Base-by-base conservation (phyloP, 1,140 invertebrate genomes). In the Daktulosphaira vitifoliae region DNA sequence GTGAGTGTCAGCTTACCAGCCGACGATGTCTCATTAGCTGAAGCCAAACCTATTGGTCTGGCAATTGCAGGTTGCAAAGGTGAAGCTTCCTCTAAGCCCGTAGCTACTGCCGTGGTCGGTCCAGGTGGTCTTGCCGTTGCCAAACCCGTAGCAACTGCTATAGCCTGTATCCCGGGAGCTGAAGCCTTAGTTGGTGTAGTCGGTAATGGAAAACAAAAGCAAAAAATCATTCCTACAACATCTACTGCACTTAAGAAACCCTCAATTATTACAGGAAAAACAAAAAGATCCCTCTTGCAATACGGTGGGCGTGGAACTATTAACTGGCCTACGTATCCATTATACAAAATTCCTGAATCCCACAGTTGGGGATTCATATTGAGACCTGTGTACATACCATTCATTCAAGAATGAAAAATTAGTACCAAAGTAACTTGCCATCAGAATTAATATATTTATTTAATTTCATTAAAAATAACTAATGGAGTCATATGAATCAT, bases 41-140 rank as follows among this genome's bases (percentile, higher is more conserved):
- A 87, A 73, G 84, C 84, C 2, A 85, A 84, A 71, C 84, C 84
- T 54, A 78, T 85, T 37, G 84, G 84, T 75, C 69, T 79, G 44
- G 75, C 78, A 2, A 73, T 79, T 26, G 78, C 78, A 26, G 78
- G 78, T 69, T 77, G 79, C 50, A 81, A 81, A 13, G 85, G 85
- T 11, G 76, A 86, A 16, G 85, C 85, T 22, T 81, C 82, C 1
- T 82, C 83, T 13, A 81, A 84, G 70, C 85, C 85, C 0, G 74
- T 81, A 33, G 85, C 78, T 0, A 83, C 83, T 3, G 84, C 85
- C 0, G 79, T 87, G 1, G 84, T 84, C 0, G 82, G 82, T 0
- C 78, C 80, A 0, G 80, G 80, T 29, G 84, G 85, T 1, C 72
- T 86, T 9, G 84, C 85, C 2, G 76, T 87, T 1, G 81, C 84